A percentile compares a stretch with the other conserved stretches of the same genome.
phyloP scores from a whole-genome alignment of 2,888 invertebrate genomes.

The Drosophila anceps region DNA sequence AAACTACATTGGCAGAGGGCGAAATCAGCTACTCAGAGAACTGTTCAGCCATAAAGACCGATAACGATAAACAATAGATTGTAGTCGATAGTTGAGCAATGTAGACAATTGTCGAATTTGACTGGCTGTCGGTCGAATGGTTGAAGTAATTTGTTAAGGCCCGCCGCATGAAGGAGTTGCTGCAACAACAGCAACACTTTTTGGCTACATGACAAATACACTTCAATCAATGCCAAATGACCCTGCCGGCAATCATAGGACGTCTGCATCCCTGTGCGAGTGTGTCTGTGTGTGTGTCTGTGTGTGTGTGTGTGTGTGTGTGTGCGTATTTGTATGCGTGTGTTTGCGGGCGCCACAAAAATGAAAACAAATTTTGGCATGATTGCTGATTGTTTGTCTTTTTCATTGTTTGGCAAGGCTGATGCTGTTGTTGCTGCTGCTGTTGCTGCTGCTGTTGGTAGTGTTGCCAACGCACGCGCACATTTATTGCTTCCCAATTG shows the following conservation, averaged over 20 bases:
- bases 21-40: constrained; percentile 18
- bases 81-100: constrained; percentile 44
- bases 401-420: constrained; percentile 74
- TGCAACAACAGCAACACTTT: constrained; percentile 38
- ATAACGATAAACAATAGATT: constrained; percentile 46
- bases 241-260: constrained; percentile 68
- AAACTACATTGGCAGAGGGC: neutral
- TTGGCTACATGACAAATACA: constrained; percentile 76
- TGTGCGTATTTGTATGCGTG: constrained; percentile 32
- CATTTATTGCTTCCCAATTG: constrained; percentile 79
- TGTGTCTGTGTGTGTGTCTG: constrained; percentile 16
- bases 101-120: constrained; percentile 56
- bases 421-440: constrained; percentile 27
- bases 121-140: constrained; percentile 48
- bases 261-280: constrained; percentile 39
- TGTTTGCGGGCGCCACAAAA: constrained; percentile 74
- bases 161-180: constrained; percentile 37
- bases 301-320: constrained; percentile 13
- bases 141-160: constrained; percentile 65
- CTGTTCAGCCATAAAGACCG: constrained; percentile 21
- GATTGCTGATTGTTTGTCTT: constrained; percentile 80
- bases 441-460: constrained; percentile 27
- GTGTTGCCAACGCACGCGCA: constrained; percentile 77
- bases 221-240: constrained; percentile 81
- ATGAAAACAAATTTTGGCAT: constrained; percentile 81